Percentiles rank a stretch among this genome's conserved stretches.
phyloP scores from a whole-genome alignment of 2,888 invertebrate genomes.

The Sesia bembeciformis region DNA sequence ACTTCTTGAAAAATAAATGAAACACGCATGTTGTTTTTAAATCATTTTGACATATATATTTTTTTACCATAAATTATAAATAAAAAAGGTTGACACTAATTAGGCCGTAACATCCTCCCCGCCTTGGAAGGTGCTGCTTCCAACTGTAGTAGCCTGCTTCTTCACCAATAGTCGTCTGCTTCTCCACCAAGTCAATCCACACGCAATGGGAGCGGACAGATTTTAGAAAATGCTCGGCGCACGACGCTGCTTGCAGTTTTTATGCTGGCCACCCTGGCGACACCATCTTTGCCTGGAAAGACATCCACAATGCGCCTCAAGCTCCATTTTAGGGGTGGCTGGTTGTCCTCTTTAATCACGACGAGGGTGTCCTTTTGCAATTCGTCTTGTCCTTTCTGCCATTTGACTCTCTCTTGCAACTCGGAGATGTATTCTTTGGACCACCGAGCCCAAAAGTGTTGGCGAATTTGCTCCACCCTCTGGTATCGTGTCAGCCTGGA shows the following conservation, averaged over 20 bases:
- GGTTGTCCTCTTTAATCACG: slow-evolving; percentile 1
- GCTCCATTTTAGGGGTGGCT: slow-evolving; percentile 1
- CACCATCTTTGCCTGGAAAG: slow-evolving; percentile 4
- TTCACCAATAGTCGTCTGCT: neutral
- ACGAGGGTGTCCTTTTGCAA: slow-evolving; percentile 1
- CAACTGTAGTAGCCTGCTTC: neutral
- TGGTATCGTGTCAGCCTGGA: slow-evolving; percentile 8
- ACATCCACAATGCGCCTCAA: slow-evolving; percentile 1
- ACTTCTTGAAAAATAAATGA: too few relatives aligned
- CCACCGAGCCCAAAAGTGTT: slow-evolving; percentile 17
- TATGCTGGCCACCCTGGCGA: slow-evolving; percentile 5
- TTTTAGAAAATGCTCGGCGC: slow-evolving; percentile 1
- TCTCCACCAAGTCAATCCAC: too few relatives aligned
- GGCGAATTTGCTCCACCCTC: slow-evolving; percentile 12
- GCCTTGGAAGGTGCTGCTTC: slow-evolving; percentile 3
- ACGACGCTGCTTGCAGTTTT: slow-evolving; percentile 1
- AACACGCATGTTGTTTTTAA: too few relatives aligned
- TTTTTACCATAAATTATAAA: too few relatives aligned
- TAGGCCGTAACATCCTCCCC: neutral
- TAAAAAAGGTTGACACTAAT: too few relatives aligned
- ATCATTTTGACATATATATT: too few relatives aligned
- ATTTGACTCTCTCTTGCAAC: slow-evolving; percentile 17
- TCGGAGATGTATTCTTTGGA: slow-evolving; percentile 12
- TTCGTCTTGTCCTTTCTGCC: slow-evolving; percentile 6
- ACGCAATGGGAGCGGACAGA: neutral